These are phyloP conservation scores for Morpho deidamia DNA, from an alignment of 2,888 invertebrate genomes.

Conservation along the genomic window DNA sequence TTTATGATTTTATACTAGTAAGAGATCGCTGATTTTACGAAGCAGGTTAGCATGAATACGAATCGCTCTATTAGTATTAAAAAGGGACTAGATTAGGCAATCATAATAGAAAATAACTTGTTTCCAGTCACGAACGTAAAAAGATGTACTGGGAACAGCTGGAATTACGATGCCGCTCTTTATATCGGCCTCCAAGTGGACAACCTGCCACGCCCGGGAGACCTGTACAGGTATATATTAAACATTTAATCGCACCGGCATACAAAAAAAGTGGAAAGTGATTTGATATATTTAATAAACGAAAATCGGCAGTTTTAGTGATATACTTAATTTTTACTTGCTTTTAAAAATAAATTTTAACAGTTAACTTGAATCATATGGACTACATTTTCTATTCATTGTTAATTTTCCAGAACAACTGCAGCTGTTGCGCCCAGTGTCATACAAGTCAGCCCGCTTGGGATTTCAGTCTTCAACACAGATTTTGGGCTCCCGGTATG, in stretches of 20 bases:
- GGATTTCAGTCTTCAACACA: conserved; percentile 69
- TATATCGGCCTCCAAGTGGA: conserved; percentile 77
- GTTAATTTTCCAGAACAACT: conserved; percentile 44
- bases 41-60: no score
- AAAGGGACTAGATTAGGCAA: no score
- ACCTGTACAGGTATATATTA: conserved; percentile 43
- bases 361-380: no score
- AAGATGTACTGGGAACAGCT: conserved; percentile 97
- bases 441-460: conserved; percentile 64
- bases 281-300: no score
- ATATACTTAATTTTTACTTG: no score
- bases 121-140: conserved; percentile 90
- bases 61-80: not conserved
- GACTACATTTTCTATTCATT: no score
- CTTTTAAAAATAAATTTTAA: no score
- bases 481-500: conserved; percentile 73
- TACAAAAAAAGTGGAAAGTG: no score
- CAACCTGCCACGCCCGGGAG: conserved; percentile 44
- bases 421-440: conserved; percentile 68
- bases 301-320: no score
- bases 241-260: no score
- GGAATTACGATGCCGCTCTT: conserved; percentile 88
- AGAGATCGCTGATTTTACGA: no score
- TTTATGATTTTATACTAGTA: no score
- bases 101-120: not conserved